Evolutionary conservation across 2,113 vertebrate genomes (phyloP).

Genomic region (Myotis davidii): DNA sequence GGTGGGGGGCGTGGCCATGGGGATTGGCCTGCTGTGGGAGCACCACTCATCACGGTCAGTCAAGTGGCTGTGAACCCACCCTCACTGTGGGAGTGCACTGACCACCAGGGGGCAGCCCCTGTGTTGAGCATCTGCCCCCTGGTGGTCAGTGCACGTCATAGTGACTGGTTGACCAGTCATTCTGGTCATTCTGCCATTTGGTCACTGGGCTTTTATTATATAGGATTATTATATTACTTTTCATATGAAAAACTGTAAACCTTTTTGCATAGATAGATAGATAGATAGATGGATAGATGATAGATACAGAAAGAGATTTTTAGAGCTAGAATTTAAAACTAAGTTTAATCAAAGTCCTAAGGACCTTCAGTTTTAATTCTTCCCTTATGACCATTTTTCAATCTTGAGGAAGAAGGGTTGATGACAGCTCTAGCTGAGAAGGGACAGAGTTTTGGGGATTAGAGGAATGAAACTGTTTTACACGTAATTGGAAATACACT

Average conservation of each 20-base stretch:
- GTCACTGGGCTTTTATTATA: too few relatives aligned
- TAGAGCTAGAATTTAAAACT: not conserved
- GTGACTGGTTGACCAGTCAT: too few relatives aligned
- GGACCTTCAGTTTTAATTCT: not conserved
- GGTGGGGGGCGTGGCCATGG: too few relatives aligned
- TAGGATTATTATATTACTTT: not conserved
- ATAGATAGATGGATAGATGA: not conserved
- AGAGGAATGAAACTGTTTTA: not conserved
- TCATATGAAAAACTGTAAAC: not conserved
- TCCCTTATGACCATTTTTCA: not conserved
- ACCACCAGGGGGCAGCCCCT: too few relatives aligned
- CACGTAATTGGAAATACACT: not conserved
- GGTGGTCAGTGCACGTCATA: too few relatives aligned
- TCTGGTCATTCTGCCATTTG: too few relatives aligned
- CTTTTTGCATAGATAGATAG: not conserved
- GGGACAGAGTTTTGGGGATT: not conserved
- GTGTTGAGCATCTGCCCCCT: too few relatives aligned
- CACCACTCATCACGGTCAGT: too few relatives aligned
- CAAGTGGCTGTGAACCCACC: too few relatives aligned
- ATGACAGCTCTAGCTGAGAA: not conserved
- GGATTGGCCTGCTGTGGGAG: too few relatives aligned
- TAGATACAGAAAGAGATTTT: not conserved
- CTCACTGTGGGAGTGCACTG: too few relatives aligned
- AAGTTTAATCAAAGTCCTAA: not conserved
- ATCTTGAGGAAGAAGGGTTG: not conserved